These are phyloP conservation scores for Gobiocypris rarus DNA, from an alignment of 2,113 vertebrate species.

Conservation along the genomic window DNA sequence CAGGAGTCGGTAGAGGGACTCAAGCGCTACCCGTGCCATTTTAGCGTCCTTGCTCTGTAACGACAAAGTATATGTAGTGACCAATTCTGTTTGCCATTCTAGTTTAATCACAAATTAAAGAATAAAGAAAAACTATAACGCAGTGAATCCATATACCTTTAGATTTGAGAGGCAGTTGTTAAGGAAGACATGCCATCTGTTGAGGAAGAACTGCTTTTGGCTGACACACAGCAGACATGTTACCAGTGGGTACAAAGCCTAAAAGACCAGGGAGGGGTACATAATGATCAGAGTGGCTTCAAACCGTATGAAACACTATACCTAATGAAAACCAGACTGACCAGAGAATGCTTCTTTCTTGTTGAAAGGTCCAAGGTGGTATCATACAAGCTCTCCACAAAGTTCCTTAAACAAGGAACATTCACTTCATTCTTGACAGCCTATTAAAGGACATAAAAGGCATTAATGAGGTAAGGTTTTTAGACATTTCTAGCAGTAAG, in stretches of 20 bases:
- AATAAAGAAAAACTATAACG: background rate
- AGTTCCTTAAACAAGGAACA: constrained; percentile 96
- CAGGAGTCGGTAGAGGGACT: constrained; percentile 95
- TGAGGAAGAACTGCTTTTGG: constrained; percentile 97
- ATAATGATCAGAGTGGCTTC: background rate
- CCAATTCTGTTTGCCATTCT: background rate
- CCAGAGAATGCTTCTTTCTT: constrained; percentile 97
- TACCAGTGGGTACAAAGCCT: constrained; percentile 97
- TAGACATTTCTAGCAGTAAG: background rate
- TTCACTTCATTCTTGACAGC: constrained; percentile 99
- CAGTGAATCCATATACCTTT: constrained; percentile 78
- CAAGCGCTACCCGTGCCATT: constrained; percentile 97
- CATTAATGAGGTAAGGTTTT: background rate
- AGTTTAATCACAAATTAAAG: background rate
- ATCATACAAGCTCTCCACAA: constrained; percentile 96
- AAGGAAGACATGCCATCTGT: constrained; percentile 97
- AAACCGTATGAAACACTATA: background rate
- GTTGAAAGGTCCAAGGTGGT: constrained; percentile 95
- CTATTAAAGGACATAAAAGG: constrained; percentile 67
- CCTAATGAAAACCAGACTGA: constrained; percentile 69
- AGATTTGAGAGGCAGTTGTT: constrained; percentile 99
- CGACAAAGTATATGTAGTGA: constrained; percentile 50
- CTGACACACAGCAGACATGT: constrained; percentile 98
- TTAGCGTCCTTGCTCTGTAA: constrained; percentile 95
- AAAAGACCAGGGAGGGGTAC: constrained; percentile 48